Evolutionary conservation across 1,140 invertebrate species (phyloP).

Genomic region (Rhynchophorus ferrugineus): DNA sequence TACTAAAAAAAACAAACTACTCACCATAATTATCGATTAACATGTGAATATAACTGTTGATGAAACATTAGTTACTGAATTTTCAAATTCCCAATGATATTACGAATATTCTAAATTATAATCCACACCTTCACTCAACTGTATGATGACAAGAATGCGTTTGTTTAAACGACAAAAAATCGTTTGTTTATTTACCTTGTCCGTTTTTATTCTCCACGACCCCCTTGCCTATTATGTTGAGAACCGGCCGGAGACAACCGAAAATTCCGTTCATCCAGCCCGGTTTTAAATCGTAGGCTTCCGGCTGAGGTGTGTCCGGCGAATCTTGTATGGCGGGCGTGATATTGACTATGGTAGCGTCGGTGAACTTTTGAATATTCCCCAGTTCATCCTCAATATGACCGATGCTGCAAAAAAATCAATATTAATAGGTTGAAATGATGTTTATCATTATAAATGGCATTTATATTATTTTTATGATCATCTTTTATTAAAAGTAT

Average conservation of each 20-base stretch:
- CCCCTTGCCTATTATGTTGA: conserved; percentile 77
- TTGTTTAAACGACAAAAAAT: too few species aligned
- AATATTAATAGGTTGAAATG: neutral
- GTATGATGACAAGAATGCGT: too few species aligned
- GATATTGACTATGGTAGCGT: conserved; percentile 24
- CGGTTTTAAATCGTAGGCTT: conserved; percentile 47
- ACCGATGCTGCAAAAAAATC: conserved; percentile 50
- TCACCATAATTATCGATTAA: too few species aligned
- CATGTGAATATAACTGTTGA: too few species aligned
- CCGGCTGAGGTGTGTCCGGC: conserved; percentile 36
- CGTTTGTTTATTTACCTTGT: conserved; percentile 33
- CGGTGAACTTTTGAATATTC: conserved; percentile 39
- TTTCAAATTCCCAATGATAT: too few species aligned
- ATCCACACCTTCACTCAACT: too few species aligned
- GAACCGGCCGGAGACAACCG: conserved; percentile 78
- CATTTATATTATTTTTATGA: too few species aligned
- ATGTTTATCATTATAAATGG: too few species aligned
- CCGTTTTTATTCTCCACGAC: conserved; percentile 59
- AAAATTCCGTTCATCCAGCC: conserved; percentile 76
- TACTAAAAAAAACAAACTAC: too few species aligned
- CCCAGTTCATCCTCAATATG: conserved; percentile 61
- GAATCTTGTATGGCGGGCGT: conserved; percentile 35
- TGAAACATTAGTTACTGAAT: too few species aligned
- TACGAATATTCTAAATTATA: too few species aligned
- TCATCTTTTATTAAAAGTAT: too few species aligned